A percentile compares a stretch with the other conserved stretches of the same genome.
These are phyloP conservation scores for Macrostomum lignano DNA, from an alignment of 1,140 invertebrate genomes.

Conservation along the genomic window DNA sequence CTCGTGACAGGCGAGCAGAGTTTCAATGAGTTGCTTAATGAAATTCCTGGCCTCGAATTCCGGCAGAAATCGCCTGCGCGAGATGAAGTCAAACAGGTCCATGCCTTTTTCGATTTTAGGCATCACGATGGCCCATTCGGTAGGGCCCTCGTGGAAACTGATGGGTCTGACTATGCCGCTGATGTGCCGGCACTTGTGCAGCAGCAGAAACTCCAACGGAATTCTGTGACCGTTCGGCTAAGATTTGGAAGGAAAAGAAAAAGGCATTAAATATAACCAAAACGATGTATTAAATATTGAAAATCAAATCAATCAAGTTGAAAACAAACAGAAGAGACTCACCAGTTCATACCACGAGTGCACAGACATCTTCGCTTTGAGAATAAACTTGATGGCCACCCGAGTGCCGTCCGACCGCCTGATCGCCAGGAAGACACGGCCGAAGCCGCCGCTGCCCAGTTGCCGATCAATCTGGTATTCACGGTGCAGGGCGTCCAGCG, in stretches of 20 bases:
- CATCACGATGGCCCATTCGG: too few species aligned
- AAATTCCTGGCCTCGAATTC: too few species aligned
- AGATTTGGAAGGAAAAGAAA: background rate
- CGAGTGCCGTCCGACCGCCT: background rate
- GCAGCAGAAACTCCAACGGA: background rate
- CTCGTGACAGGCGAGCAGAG: constrained; percentile 21
- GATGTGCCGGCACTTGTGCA: background rate
- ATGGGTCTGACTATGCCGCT: too few species aligned
- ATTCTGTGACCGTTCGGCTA: background rate
- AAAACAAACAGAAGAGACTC: too few species aligned
- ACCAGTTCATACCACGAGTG: constrained; percentile 1
- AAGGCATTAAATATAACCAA: background rate
- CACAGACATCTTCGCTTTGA: background rate
- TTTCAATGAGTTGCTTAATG: constrained; percentile 30
- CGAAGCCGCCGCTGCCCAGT: background rate
- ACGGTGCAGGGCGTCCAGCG: background rate
- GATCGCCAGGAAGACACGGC: background rate
- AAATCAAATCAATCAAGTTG: background rate
- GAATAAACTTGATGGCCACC: background rate
- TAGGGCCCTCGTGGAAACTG: too few species aligned
- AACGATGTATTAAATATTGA: background rate
- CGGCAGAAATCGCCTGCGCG: too few species aligned
- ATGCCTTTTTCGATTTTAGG: too few species aligned
- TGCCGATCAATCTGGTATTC: background rate
- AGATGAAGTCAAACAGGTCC: too few species aligned